Evolutionary conservation across 1,140 invertebrate species (phyloP), one percentile per base, ranked within the genome.

Genomic region (Holcopasites calliopsidis): DNA sequence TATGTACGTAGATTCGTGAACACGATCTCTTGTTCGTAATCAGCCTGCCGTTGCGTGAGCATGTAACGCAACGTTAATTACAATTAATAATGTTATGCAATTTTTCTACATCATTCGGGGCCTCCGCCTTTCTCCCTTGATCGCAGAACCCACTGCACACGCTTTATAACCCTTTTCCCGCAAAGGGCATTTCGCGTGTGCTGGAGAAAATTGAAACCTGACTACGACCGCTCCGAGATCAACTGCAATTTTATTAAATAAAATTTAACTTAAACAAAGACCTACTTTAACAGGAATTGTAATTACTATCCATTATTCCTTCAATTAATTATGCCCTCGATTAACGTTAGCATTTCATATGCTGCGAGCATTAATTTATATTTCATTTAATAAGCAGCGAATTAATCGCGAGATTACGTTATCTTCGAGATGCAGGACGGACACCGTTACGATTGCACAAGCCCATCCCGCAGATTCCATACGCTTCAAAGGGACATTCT

Each of bases 71-170:
- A 76, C 61, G 79, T 82, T 86, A 85, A 86, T 85, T 82, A 61
- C 74, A 82, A 85, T 85, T 85, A 85, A 85, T 76, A 69, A 58
- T 52, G 62, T 81, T 85, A 62, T 62, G 65, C 78, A 83, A 85
- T 83, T 78, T 61, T 52, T 40, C 68, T 44, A 13, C 42, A 44
- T 1, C 42, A 18, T 18, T n/a, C n/a, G n/a, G 42, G 44, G 44
- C 44, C 44, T 21, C 11, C 23, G 21, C 50, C 31, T 6, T 13
- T 10, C 8, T 40, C 18, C 38, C 38, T 44, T 13, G 10, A 1
- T 13, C 44, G 21, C 33, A 13, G 11, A 33, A 52, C 23, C 54
- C 64, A 10, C 73, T 58, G n/a, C n/a, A 68, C 21, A 26, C 38
- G 42, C 42, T 75, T 75, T n/a, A n/a, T n/a, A 55, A 74, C 71